Base-by-base conservation (phyloP, 2,888 invertebrate species). In the Celastrina argiolus region DNA sequence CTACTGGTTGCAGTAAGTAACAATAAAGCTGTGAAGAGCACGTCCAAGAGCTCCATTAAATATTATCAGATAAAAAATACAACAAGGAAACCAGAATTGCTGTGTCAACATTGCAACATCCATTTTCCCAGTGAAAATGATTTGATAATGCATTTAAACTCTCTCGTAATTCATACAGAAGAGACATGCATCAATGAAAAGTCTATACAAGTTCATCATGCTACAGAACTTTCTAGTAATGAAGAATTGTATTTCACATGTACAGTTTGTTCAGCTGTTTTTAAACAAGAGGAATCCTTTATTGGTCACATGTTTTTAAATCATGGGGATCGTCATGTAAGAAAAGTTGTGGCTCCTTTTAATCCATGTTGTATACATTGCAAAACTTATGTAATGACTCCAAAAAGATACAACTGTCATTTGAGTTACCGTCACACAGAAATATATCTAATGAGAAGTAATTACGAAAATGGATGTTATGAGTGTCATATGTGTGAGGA, bases 21-120 rank as follows among this genome's bases (percentile, higher is more conserved):
- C 10, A 51, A 73, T 5, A 72, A 66, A 64, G 72, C 71, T 8
- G 26, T 70, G 1, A 74, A 73, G 61, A 74, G 74, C 18, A 73
- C 73, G 0, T 64, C 68, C 0, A 72, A 71, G 56, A 61, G 66
- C 8, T 42, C 68, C 0, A 63, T 68, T 8, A 68, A 66, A 12
- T 26, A 42, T 8, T 41, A 63, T 28, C 3, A 36, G 4, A 31
- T 34, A 14, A 36, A 22, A 4, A 10, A 26, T 2, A 5, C 7
- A 10, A 6, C 16, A 1, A 42, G 64, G 22, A 16, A 14, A 0
- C 64, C 36, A 14, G 68, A 65, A 6, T 45, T 70, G 3, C 7
- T 71, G 0, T 73, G 73, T 26, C 68, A 66, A 3, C 72, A 73
- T 51, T 74, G 74, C 28, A 69, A 74, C 26, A 41, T 58, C 1